Evolutionary conservation across 2,113 vertebrate genomes (phyloP).

Genomic region (Apodemus sylvaticus): DNA sequence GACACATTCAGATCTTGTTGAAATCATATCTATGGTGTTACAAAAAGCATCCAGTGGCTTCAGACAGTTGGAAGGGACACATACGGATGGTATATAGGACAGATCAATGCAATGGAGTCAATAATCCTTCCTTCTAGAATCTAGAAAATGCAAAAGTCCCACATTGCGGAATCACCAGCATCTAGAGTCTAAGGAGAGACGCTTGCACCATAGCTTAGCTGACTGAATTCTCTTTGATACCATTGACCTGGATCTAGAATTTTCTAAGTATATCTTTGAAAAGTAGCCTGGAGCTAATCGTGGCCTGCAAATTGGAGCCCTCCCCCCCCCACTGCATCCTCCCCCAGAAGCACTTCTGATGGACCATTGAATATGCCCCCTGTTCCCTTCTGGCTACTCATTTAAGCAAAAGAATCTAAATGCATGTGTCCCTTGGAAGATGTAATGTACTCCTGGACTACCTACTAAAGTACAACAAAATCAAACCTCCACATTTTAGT

Average conservation of each 20-base stretch:
- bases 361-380: not conserved
- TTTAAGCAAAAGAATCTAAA: constrained; percentile 3
- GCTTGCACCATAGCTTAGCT: not conserved
- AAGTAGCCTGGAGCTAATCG: not conserved
- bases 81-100: not conserved
- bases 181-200: not conserved
- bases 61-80: not conserved
- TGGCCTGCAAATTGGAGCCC: not conserved
- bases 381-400: not conserved
- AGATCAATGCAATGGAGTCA: not conserved
- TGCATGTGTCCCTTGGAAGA: not conserved
- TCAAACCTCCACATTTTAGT: not conserved
- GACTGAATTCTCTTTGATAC: not conserved
- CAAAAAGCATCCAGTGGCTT: no score
- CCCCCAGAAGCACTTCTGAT: not conserved
- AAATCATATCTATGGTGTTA: fast-evolving
- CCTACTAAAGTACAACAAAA: constrained; percentile 1
- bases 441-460: not conserved
- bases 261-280: not conserved
- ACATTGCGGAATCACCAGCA: not conserved
- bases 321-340: not conserved
- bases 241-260: not conserved
- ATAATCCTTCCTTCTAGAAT: not conserved
- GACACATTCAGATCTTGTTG: no score
- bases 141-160: not conserved